Conservation (phyloP, 1,140 invertebrate species). For the Temnothorax longispinosus region DNA sequence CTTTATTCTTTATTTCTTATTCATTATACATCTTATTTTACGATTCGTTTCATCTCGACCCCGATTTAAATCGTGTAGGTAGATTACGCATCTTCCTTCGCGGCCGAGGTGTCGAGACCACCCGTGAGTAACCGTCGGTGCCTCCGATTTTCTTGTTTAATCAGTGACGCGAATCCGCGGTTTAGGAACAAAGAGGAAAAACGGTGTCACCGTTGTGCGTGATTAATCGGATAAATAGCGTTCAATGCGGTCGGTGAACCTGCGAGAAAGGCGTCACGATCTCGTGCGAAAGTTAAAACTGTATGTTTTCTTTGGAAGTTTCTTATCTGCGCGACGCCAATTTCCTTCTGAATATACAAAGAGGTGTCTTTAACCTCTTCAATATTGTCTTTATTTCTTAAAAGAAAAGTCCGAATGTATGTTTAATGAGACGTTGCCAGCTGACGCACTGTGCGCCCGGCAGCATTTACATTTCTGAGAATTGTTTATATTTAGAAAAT, state of each 20-base stretch:
- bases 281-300: slow-evolving; percentile 37
- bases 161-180: slow-evolving; percentile 50
- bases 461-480: not conserved
- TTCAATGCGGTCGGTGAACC: slow-evolving; percentile 36
- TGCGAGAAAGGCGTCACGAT: slow-evolving; percentile 23
- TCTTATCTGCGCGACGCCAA: slow-evolving; percentile 47
- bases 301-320: slow-evolving; percentile 42
- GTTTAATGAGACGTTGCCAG: not conserved
- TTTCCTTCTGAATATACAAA: slow-evolving; percentile 59
- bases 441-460: not conserved
- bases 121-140: slow-evolving; percentile 56
- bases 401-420: slow-evolving; percentile 35
- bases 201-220: slow-evolving; percentile 42
- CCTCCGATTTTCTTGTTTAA: slow-evolving; percentile 59
- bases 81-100: slow-evolving; percentile 15
- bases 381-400: slow-evolving; percentile 20
- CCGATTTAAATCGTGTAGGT: slow-evolving; percentile 21
- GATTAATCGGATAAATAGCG: slow-evolving; percentile 59
- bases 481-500: not conserved
- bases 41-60: slow-evolving; percentile 23
- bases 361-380: slow-evolving; percentile 47
- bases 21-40: slow-evolving; percentile 19
- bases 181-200: slow-evolving; percentile 53
- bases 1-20: slow-evolving; percentile 10
- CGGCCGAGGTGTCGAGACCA: slow-evolving; percentile 36